Percentiles rank a stretch among this genome's conserved stretches.
Conservation (phyloP, 1,140 invertebrate species). For the Carcinoscorpius rotundicauda region DNA sequence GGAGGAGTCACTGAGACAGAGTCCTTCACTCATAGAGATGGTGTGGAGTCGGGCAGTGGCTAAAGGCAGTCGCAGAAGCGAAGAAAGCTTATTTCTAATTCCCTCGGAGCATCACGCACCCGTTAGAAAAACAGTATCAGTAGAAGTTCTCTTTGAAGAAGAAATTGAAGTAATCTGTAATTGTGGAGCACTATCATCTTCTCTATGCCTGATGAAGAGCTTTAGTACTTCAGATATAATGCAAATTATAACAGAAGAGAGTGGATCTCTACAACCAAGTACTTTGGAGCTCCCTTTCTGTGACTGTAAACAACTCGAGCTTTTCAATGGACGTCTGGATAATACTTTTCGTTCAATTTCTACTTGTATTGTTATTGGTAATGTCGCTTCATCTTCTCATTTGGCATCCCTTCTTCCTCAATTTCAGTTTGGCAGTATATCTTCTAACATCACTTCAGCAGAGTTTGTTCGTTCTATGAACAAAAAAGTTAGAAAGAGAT, state of each 20-base stretch:
- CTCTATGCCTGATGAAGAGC: constrained; percentile 62
- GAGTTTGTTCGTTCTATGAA: constrained; percentile 57
- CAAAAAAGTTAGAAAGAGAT: constrained; percentile 59
- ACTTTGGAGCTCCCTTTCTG: constrained; percentile 19
- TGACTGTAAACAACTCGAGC: constrained; percentile 24
- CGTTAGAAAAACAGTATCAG: constrained; percentile 35
- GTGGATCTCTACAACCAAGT: constrained; percentile 15
- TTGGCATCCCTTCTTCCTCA: constrained; percentile 50
- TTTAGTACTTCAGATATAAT: constrained; percentile 65
- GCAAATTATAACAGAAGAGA: constrained; percentile 6
- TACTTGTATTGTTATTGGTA: constrained; percentile 67
- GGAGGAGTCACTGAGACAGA: constrained; percentile 11
- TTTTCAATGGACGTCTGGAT: constrained; percentile 35
- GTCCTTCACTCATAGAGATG: neutral
- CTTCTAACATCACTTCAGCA: neutral
- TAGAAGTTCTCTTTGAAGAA: constrained; percentile 52
- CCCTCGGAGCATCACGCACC: constrained; percentile 4
- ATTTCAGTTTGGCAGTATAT: constrained; percentile 7
- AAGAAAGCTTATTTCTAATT: constrained; percentile 11
- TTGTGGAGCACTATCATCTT: constrained; percentile 59
- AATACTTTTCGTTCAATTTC: constrained; percentile 66
- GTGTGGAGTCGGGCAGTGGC: neutral
- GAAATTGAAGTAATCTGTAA: constrained; percentile 59
- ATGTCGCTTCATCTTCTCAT: constrained; percentile 52
- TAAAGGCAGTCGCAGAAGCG: constrained; percentile 5